Base-by-base conservation (phyloP, 1,140 invertebrate genomes). In the Pararge aegeria region DNA sequence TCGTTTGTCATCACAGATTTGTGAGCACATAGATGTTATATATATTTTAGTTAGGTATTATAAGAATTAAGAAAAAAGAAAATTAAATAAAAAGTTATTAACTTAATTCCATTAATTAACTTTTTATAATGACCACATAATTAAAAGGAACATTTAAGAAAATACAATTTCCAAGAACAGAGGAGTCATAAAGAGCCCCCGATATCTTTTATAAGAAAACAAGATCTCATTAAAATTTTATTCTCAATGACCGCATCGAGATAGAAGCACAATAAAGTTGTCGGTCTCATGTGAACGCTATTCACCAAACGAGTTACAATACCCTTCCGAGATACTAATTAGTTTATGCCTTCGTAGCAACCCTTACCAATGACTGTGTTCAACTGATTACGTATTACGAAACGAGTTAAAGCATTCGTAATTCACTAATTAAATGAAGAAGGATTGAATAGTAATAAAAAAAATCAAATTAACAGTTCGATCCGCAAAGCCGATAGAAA, bases 151-250 rank as follows among this genome's bases (percentile, higher is more conserved):
- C 53, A 50, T 42, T 53, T 34, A 49, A 57, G 42, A 30, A 59
- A 56, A 69, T 70, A 73, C 64, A 66, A 54, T 50, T 68, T 66
- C 60, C 42, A 48, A 70, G 65, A 68, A 68, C 55, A 57, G 18
- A 16, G 34, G 12, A n/a, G 21, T 46, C 37, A 55, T 61, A 61
- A 49, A 55, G 55, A 51, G 59, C 24, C 60, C 75, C 60, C 75
- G 70, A 78, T 80, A 75, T 73, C 67, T 72, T 77, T 78, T 78
- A 80, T 75, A 78, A 77, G 67, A 60, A 61, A 30, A 64, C 56
- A 80, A 70, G 68, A 73, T 64, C 75, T 85, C 80, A 85, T 85
- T 82, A 82, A 79, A 79, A 73, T 75, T 82, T 73, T 66, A 73
- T 69, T 75, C 42, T 61, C 59, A 77, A 78, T 70, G 65, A 67